These are phyloP conservation scores for Blastobasis adustella DNA, from an alignment of 2,888 invertebrate species.

Conservation along the genomic window DNA sequence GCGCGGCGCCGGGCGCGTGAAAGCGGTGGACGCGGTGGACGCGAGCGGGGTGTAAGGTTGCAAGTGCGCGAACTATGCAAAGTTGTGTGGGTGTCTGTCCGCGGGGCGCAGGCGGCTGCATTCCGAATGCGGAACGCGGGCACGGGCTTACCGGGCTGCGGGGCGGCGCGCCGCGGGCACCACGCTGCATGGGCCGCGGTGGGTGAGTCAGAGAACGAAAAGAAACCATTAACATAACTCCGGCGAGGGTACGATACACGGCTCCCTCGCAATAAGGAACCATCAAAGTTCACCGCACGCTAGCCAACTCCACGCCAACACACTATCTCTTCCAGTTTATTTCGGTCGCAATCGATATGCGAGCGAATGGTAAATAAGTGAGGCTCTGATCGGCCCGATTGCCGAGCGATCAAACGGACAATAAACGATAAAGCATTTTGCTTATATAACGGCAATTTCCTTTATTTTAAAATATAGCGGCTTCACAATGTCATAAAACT, in stretches of 20 bases:
- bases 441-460: slow-evolving; percentile 72
- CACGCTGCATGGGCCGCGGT: slow-evolving; percentile 58
- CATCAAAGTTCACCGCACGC: slow-evolving; percentile 44
- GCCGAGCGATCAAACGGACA: slow-evolving; percentile 57
- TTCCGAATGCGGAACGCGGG: slow-evolving; percentile 55
- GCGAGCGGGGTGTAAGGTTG: slow-evolving; percentile 22
- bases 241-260: slow-evolving; percentile 21
- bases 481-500: slow-evolving; percentile 70
- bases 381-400: slow-evolving; percentile 51
- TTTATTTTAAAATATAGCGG: slow-evolving; percentile 75
- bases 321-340: slow-evolving; percentile 71
- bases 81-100: slow-evolving; percentile 52
- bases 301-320: slow-evolving; percentile 65
- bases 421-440: slow-evolving; percentile 70
- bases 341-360: slow-evolving; percentile 65
- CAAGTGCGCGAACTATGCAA: slow-evolving; percentile 50
- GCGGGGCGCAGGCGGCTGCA: slow-evolving; percentile 51
- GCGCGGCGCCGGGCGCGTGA: neutral
- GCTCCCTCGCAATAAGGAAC: slow-evolving; percentile 25
- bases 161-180: slow-evolving; percentile 48
- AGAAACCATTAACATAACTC: slow-evolving; percentile 42
- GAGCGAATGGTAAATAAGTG: slow-evolving; percentile 54
- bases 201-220: slow-evolving; percentile 70
- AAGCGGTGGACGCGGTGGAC: neutral
- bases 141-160: slow-evolving; percentile 29